Evolutionary conservation across 2,888 invertebrate species (phyloP).

Genomic region (Coleophora flavipennella): DNA sequence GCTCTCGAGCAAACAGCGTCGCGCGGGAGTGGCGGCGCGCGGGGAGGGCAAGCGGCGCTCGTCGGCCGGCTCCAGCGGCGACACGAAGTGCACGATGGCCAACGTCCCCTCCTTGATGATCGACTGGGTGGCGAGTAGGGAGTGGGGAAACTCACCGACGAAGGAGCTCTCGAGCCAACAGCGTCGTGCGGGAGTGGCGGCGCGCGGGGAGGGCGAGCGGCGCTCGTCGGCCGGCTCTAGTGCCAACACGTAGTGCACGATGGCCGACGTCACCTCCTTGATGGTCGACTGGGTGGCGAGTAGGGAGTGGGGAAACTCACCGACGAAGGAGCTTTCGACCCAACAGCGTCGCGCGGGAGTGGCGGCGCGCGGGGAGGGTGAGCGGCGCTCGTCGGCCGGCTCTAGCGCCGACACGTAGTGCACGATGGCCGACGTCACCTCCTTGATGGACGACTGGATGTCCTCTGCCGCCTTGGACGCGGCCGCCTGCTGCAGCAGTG

Average conservation of each 20-base stretch:
- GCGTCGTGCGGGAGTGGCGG: slow-evolving; percentile 80
- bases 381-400: slow-evolving; percentile 69
- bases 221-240: slow-evolving; percentile 73
- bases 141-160: too few species aligned
- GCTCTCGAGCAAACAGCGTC: slow-evolving; percentile 92
- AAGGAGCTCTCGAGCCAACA: slow-evolving; percentile 96
- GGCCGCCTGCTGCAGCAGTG: slow-evolving; percentile 65
- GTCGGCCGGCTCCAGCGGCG: slow-evolving; percentile 76
- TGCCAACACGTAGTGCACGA: slow-evolving; percentile 90
- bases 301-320: slow-evolving; percentile 26
- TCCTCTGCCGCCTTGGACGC: slow-evolving; percentile 73
- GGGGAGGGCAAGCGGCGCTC: slow-evolving; percentile 66
- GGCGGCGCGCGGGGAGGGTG: slow-evolving; percentile 74
- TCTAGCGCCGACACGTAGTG: slow-evolving; percentile 86
- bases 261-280: slow-evolving; percentile 75
- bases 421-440: slow-evolving; percentile 93
- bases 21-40: slow-evolving; percentile 78
- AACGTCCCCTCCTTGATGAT: too few species aligned
- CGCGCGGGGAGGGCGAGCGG: slow-evolving; percentile 69
- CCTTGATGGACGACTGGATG: slow-evolving; percentile 90
- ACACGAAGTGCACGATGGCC: slow-evolving; percentile 93
- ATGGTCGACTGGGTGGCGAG: too few species aligned
- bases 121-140: too few species aligned
- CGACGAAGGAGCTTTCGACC: slow-evolving; percentile 91
- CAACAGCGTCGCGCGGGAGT: slow-evolving; percentile 85